A percentile compares a stretch with the other conserved stretches of the same genome.
Evolutionary conservation across 2,797 vertebrate genomes (phyloP).

Genomic region (Lacerta bilineata): DNA sequence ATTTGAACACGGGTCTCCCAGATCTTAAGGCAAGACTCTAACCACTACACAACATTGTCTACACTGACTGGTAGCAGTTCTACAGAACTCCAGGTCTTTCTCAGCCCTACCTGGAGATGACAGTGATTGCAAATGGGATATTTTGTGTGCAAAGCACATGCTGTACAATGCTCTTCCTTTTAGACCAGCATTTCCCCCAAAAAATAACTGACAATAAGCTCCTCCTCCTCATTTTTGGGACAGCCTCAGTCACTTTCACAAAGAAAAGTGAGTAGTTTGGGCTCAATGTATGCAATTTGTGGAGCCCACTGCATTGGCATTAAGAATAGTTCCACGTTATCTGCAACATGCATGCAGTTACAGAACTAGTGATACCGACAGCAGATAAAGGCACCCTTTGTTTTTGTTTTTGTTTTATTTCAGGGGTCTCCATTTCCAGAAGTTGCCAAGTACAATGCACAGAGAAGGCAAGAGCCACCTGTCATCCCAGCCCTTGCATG

Average conservation of each 20-base stretch:
- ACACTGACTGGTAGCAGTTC: background rate
- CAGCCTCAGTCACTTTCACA: background rate
- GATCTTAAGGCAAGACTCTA: too few relatives aligned
- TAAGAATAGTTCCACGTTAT: background rate
- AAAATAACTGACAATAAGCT: background rate
- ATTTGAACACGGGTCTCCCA: too few relatives aligned
- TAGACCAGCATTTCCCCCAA: background rate
- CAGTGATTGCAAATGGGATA: background rate
- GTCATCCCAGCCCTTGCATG: background rate
- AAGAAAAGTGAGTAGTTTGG: background rate
- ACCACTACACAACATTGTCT: background rate
- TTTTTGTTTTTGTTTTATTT: background rate
- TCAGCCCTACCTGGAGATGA: background rate
- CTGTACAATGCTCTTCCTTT: background rate
- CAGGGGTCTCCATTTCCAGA: background rate
- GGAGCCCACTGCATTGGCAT: background rate
- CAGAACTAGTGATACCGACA: background rate
- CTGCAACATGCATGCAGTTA: background rate
- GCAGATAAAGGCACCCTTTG: background rate
- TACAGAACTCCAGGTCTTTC: background rate
- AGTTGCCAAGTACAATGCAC: background rate
- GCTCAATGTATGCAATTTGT: background rate
- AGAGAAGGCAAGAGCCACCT: rapidly evolving
- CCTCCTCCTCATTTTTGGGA: background rate
- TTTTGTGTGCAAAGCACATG: background rate